These are phyloP conservation scores for Diabrotica virgifera DNA, from an alignment of 1,140 invertebrate species.

Conservation along the genomic window DNA sequence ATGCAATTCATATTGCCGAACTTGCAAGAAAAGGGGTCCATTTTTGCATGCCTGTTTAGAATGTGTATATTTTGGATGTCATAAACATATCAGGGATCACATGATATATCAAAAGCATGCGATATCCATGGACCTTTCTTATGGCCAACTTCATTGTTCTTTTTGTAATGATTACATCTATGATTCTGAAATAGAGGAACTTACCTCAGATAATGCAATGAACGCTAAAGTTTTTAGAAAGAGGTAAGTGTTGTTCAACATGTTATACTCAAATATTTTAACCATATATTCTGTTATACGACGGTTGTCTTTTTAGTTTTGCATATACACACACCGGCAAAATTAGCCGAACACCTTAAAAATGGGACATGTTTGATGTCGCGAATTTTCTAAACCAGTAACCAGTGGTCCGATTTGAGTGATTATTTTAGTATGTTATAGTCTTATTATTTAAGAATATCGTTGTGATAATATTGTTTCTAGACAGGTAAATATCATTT, in stretches of 20 bases:
- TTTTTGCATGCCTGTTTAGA: conserved; percentile 85
- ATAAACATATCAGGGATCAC: conserved; percentile 85
- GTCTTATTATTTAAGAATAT: no score
- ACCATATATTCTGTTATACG: no score
- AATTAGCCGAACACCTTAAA: no score
- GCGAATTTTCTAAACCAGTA: no score
- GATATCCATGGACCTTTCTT: conserved; percentile 81
- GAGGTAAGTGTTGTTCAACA: conserved; percentile 23
- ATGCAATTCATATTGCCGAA: conserved; percentile 71
- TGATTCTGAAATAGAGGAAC: conserved; percentile 50
- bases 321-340: no score
- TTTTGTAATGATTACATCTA: conserved; percentile 86
- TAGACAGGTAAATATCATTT: no score
- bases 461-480: no score
- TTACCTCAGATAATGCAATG: conserved; percentile 49
- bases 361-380: no score
- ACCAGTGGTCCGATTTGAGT: no score
- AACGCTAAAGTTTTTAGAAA: conserved; percentile 41
- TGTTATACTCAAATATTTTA: no score
- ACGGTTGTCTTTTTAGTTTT: no score
- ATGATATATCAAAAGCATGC: conserved; percentile 75
- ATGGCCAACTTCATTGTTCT: conserved; percentile 89
- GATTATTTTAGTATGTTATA: no score
- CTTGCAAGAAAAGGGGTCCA: conserved; percentile 70
- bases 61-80: conserved; percentile 91